Base-by-base conservation (phyloP, 2,888 invertebrate genomes). In the Hypena proboscidalis region DNA sequence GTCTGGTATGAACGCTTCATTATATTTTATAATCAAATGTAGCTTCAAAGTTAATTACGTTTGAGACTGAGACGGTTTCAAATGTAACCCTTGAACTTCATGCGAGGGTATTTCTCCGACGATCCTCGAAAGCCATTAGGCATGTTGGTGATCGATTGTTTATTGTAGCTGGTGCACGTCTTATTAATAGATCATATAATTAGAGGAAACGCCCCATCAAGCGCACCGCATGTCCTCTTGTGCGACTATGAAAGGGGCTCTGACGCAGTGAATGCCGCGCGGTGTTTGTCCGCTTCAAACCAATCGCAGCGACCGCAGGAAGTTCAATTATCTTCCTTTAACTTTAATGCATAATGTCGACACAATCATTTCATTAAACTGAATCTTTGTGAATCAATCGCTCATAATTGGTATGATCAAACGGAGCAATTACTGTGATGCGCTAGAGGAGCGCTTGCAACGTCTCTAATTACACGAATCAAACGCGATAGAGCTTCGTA, bases 311-410 rank as follows among this genome's bases (percentile, higher is more conserved):
- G 67, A 68, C 70, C 77, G 70, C 90, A 90, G 90, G 90, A 90
- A 84, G 86, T 90, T 90, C 90, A 90, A 90, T 90, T 90, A 89
- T 83, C 83, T 85, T 82, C 85, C 85, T 89, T 85, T 82, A 82
- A 81, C 84, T 83, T 81, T 81, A 86, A 84, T 83, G 75, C 80
- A 83, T 83, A 82, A 85, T 83, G 85, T 85, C 84, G 81, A 83
- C 83, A 85, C 86, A 90, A 90, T 90, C 87, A 88, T 90, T 89
- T 88, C 84, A 89, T 90, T 85, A 83, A 85, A 77, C 75, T 72
- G 79, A 83, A 83, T 84, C 80, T 85, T 83, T 77, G 76, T 77
- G 71, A 80, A 85, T 78, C 82, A 84, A 84, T 85, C 78, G 72
- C 51, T 69, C 72, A 74, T 83, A 82, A 87, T 85, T 83, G 78